Percentiles rank a stretch among this genome's conserved stretches.
phyloP scores from a whole-genome alignment of 2,888 invertebrate species.

The Blastobasis adustella region DNA sequence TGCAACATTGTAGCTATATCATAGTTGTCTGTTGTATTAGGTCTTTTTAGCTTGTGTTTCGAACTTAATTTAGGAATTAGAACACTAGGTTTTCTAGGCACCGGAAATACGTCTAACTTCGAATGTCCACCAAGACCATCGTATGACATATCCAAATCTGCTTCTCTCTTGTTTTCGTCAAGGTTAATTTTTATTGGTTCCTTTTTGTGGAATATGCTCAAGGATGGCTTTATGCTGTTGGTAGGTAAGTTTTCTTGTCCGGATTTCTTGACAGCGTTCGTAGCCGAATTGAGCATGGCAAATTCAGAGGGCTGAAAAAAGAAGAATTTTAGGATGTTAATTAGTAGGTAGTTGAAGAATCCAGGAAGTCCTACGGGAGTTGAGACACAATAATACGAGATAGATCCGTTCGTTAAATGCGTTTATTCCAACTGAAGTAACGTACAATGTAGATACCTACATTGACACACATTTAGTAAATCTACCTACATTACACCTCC shows the following conservation, averaged over 20 bases:
- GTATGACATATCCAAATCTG: conserved; percentile 42
- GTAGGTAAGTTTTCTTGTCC: conserved; percentile 16
- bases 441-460: too few relatives aligned
- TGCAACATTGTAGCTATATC: conserved; percentile 40
- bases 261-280: conserved; percentile 19
- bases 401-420: too few relatives aligned
- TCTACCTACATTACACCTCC: too few relatives aligned
- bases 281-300: conserved; percentile 35
- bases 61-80: conserved; percentile 37
- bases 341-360: too few relatives aligned
- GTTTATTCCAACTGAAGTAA: too few relatives aligned
- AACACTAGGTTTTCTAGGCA: conserved; percentile 17
- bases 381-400: too few relatives aligned
- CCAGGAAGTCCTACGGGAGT: too few relatives aligned
- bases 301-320: conserved; percentile 41
- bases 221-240: conserved; percentile 7
- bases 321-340: not conserved
- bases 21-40: conserved; percentile 30
- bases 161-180: conserved; percentile 16
- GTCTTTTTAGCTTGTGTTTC: conserved; percentile 45
- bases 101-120: conserved; percentile 65
- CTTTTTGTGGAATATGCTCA: conserved; percentile 47
- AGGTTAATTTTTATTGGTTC: conserved; percentile 30
- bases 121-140: conserved; percentile 75
- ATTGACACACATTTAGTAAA: too few relatives aligned